These are phyloP conservation scores for Dolomedes plantarius DNA, from an alignment of 2,888 invertebrate species.

Conservation along the genomic window DNA sequence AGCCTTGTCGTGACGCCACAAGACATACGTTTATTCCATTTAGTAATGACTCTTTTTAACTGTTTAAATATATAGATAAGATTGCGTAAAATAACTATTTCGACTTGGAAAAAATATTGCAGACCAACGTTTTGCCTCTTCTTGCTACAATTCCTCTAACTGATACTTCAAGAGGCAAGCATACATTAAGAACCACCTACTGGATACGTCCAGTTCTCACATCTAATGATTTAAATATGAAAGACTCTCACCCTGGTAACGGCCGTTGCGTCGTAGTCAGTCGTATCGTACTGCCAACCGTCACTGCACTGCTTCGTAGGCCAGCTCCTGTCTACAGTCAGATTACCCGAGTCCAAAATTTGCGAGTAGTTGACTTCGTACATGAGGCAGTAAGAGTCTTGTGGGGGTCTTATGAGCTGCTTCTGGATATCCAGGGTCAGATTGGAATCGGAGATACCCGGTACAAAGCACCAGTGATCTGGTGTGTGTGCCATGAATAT, in stretches of 20 bases:
- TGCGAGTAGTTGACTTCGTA: conserved; percentile 84
- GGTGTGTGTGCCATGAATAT: conserved; percentile 54
- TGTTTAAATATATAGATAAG: too few species aligned
- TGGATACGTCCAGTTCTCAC: too few species aligned
- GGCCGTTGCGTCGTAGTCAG: conserved; percentile 84
- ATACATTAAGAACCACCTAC: too few species aligned
- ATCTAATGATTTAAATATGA: too few species aligned
- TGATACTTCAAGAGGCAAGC: too few species aligned
- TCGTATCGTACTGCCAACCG: conserved; percentile 85
- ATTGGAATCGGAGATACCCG: conserved; percentile 77
- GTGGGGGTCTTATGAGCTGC: conserved; percentile 25
- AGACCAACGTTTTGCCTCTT: too few species aligned
- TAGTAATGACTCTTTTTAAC: too few species aligned
- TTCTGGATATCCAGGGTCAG: conserved; percentile 23
- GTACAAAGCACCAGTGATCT: conserved; percentile 87
- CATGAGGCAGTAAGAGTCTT: conserved; percentile 80
- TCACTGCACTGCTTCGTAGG: conserved; percentile 81
- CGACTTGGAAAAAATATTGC: too few species aligned
- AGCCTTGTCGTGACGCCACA: too few species aligned
- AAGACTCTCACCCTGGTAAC: conserved; percentile 83
- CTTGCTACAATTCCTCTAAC: too few species aligned
- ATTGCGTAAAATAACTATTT: too few species aligned
- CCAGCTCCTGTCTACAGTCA: conserved; percentile 75
- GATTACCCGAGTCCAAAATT: background rate
- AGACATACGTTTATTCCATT: too few species aligned